phyloP scores from a whole-genome alignment of 2,797 vertebrate genomes.

The Podarcis lilfordi region DNA sequence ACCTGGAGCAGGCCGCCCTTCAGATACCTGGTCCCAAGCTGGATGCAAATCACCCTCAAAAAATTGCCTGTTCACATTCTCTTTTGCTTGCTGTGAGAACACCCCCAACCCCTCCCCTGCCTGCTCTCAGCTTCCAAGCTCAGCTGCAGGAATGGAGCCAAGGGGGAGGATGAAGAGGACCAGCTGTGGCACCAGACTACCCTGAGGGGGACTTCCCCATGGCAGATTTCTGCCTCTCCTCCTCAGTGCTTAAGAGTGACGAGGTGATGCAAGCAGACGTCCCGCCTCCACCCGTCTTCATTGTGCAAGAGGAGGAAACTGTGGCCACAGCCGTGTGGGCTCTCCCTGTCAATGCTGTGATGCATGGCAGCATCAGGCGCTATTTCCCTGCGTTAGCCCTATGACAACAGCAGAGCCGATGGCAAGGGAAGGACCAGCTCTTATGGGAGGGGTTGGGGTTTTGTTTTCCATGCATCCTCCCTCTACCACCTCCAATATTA shows the following conservation, averaged over 20 bases:
- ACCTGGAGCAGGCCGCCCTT: background rate
- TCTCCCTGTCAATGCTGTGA: too few species aligned
- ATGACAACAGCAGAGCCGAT: background rate
- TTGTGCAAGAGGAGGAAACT: background rate
- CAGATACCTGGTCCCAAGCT: background rate
- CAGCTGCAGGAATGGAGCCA: background rate
- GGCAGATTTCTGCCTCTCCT: background rate
- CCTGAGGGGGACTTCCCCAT: background rate
- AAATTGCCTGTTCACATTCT: background rate
- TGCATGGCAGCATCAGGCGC: too few species aligned
- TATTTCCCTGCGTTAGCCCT: background rate
- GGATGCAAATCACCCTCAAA: background rate
- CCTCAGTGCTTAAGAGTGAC: background rate
- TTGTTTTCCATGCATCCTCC: background rate
- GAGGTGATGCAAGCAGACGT: background rate
- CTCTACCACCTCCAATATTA: background rate
- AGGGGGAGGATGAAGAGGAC: background rate
- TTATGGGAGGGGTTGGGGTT: background rate
- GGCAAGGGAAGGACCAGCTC: too few species aligned
- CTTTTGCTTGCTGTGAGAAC: background rate
- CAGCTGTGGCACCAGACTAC: background rate
- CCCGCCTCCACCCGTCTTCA: background rate
- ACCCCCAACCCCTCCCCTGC: background rate
- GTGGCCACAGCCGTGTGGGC: background rate
- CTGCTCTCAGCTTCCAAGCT: background rate